phyloP scores from a whole-genome alignment of 2,888 invertebrate genomes.

The Polietes domitor region DNA sequence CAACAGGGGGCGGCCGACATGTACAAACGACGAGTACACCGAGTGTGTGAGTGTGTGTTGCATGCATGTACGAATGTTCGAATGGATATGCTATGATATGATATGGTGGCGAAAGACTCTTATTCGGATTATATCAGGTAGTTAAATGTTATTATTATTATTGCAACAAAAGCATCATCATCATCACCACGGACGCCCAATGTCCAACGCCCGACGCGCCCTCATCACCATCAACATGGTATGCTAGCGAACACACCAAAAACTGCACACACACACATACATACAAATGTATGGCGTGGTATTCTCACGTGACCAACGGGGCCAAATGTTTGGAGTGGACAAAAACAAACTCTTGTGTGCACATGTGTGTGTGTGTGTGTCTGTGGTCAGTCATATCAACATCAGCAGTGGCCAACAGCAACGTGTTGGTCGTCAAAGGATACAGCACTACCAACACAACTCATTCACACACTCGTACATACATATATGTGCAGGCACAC shows the following conservation, averaged over 20 bases:
- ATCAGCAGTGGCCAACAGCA: conserved; percentile 40
- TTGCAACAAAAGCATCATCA: conserved; percentile 29
- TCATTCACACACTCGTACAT: too few relatives aligned
- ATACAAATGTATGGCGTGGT: not conserved
- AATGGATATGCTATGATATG: not conserved
- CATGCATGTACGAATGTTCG: not conserved
- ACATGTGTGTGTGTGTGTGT: conserved; percentile 4
- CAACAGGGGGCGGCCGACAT: not conserved
- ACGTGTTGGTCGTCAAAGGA: conserved; percentile 54
- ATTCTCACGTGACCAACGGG: conserved; percentile 43
- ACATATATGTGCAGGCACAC: too few relatives aligned
- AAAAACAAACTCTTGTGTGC: not conserved
- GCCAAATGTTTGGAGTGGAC: conserved; percentile 31
- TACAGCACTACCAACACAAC: conserved; percentile 29
- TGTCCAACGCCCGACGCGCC: not conserved
- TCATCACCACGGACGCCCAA: not conserved
- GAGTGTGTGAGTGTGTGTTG: too few relatives aligned
- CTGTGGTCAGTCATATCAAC: conserved; percentile 52
- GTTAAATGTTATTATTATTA: conserved; percentile 49
- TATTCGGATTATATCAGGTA: conserved; percentile 21
- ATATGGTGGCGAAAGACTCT: conserved; percentile 24
- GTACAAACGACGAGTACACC: not conserved
- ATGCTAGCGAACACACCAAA: conserved; percentile 3
- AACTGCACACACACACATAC: not conserved
- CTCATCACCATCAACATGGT: not conserved